Conservation (phyloP, 2,888 invertebrate species). For the Stomorhina lunata region DNA sequence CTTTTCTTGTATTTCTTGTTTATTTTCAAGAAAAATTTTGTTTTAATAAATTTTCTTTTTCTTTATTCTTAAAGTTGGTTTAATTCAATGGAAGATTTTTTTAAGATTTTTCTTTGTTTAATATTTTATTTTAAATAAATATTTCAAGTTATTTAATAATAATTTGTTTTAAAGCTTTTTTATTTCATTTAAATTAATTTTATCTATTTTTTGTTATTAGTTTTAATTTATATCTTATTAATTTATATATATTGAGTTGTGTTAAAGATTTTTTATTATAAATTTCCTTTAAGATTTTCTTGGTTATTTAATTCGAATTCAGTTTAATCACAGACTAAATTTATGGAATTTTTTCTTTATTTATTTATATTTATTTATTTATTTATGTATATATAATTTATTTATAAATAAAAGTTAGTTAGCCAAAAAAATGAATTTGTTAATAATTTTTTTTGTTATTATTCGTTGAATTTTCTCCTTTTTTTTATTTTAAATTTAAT, state of each 20-base stretch:
- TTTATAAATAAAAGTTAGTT: slow-evolving; percentile 19
- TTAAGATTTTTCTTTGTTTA: slow-evolving; percentile 50
- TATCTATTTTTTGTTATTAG: slow-evolving; percentile 68
- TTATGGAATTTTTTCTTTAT: slow-evolving; percentile 68
- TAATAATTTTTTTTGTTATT: neutral
- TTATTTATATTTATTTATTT: slow-evolving; percentile 19
- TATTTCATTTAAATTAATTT: slow-evolving; percentile 50
- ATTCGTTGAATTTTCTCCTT: slow-evolving; percentile 54
- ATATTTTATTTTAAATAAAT: slow-evolving; percentile 60
- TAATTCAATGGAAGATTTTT: slow-evolving; percentile 63
- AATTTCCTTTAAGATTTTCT: slow-evolving; percentile 18
- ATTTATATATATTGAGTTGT: slow-evolving; percentile 56
- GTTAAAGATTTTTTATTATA: slow-evolving; percentile 22
- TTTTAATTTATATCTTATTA: slow-evolving; percentile 19
- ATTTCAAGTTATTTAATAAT: slow-evolving; percentile 62
- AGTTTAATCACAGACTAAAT: slow-evolving; percentile 75
- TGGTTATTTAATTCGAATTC: slow-evolving; percentile 59
- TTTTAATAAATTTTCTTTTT: slow-evolving; percentile 40
- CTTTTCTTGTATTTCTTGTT: slow-evolving; percentile 33
- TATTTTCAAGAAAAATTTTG: slow-evolving; percentile 68
- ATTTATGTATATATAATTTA: neutral
- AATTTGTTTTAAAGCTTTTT: slow-evolving; percentile 58
- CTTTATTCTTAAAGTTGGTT: slow-evolving; percentile 51
- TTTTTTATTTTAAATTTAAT: slow-evolving; percentile 13
- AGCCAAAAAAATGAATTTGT: slow-evolving; percentile 4